phyloP scores from a whole-genome alignment of 1,140 invertebrate genomes.

The Lucilia cuprina region DNA sequence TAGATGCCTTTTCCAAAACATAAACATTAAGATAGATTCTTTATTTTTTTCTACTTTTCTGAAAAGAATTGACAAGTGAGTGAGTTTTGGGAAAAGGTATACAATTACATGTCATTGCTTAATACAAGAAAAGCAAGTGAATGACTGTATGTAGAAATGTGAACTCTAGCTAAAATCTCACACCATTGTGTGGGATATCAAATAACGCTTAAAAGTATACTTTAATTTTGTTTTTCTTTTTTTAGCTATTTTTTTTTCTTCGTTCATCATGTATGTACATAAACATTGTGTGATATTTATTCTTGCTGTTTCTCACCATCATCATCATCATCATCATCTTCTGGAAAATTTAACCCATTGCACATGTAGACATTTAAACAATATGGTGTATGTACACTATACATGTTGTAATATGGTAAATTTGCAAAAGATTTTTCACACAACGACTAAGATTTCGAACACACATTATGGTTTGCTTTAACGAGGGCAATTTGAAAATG shows the following conservation, averaged over 20 bases:
- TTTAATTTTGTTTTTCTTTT: slow-evolving; percentile 10
- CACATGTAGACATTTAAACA: slow-evolving; percentile 20
- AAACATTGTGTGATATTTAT: no score
- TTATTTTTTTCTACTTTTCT: not conserved
- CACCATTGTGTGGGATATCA: not conserved
- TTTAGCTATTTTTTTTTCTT: not conserved
- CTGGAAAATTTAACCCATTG: slow-evolving; percentile 11
- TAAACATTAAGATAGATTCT: not conserved
- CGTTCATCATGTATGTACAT: no score
- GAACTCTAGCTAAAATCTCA: not conserved
- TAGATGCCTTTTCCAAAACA: not conserved
- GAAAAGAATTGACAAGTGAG: not conserved
- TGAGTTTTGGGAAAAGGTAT: not conserved
- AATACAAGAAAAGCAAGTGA: not conserved
- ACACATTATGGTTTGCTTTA: not conserved
- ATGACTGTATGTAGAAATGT: not conserved
- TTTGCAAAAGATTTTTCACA: not conserved
- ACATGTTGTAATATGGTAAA: not conserved
- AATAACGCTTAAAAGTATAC: slow-evolving; percentile 21
- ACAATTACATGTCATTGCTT: not conserved
- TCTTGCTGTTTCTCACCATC: no score
- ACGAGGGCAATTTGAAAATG: not conserved
- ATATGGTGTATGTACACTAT: not conserved
- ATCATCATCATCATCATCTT: not conserved
- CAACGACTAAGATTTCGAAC: not conserved